Conservation (phyloP, 35 echinoderm and acorn worm species). For the Hemicentrotus pulcherrimus region DNA sequence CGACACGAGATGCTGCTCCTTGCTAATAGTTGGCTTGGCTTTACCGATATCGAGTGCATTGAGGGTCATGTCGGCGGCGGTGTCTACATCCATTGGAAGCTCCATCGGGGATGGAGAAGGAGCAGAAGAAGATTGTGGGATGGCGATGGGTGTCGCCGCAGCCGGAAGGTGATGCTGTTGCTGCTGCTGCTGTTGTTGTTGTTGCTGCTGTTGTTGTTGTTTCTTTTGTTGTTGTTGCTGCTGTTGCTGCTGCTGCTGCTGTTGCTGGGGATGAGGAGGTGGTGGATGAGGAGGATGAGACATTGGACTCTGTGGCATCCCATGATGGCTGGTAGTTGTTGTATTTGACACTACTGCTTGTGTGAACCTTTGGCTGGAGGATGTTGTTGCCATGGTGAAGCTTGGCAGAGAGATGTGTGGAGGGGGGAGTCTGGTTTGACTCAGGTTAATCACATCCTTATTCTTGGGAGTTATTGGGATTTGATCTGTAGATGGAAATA, state of each 20-base stretch:
- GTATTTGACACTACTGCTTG: background rate
- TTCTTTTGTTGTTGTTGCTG: background rate
- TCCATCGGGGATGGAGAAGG: slow-evolving; percentile 52
- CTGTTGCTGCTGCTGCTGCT: background rate
- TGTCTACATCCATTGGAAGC: slow-evolving; percentile 81
- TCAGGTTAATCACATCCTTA: slow-evolving; percentile 49
- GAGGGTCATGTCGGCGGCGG: slow-evolving; percentile 46
- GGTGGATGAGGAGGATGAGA: background rate
- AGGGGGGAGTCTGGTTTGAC: background rate
- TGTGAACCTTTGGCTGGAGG: background rate
- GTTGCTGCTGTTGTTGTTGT: slow-evolving; percentile 14
- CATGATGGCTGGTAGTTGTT: slow-evolving; percentile 6
- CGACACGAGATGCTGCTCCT: slow-evolving; percentile 19
- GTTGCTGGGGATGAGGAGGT: slow-evolving; percentile 31
- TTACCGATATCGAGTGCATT: slow-evolving; percentile 52
- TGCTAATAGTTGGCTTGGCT: background rate
- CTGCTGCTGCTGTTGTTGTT: background rate
- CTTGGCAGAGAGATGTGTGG: slow-evolving; percentile 8
- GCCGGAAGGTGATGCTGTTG: background rate
- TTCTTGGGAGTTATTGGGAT: slow-evolving; percentile 65
- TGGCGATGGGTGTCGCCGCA: background rate
- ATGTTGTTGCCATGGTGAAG: background rate
- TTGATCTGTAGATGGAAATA: slow-evolving; percentile 62
- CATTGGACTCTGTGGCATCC: background rate
- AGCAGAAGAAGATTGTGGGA: background rate